A percentile compares a stretch with the other conserved stretches of the same genome.
Conservation (phyloP, 1,140 invertebrate genomes). For the Acromyrmex echinatior region DNA sequence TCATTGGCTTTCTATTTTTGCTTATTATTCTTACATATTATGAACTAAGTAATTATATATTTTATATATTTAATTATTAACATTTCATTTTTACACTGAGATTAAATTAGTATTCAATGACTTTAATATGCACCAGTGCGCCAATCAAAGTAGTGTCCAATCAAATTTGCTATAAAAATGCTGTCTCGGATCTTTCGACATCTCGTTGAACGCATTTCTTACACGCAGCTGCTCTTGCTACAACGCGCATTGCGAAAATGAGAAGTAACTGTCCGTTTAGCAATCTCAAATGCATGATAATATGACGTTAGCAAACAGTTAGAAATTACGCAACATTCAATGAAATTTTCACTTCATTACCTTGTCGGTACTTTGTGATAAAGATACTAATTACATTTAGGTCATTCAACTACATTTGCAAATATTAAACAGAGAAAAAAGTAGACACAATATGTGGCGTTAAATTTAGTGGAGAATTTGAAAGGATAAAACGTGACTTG, state of each 20-base stretch:
- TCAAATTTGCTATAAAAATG: slow-evolving; percentile 1
- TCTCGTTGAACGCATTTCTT: slow-evolving; percentile 7
- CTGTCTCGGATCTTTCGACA: slow-evolving; percentile 36
- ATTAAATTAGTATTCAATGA: too few species aligned
- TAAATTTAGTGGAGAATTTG: not conserved
- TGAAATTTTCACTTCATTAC: not conserved
- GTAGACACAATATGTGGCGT: not conserved
- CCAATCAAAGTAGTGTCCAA: too few species aligned
- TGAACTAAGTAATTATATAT: too few species aligned
- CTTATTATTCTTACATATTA: too few species aligned
- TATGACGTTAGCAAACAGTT: not conserved
- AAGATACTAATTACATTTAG: not conserved
- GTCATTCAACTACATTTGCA: not conserved
- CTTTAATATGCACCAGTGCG: too few species aligned
- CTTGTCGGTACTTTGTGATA: not conserved
- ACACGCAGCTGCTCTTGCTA: not conserved
- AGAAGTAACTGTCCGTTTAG: slow-evolving; percentile 15
- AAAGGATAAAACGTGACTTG: not conserved
- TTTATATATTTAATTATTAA: too few species aligned
- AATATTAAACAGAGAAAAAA: not conserved
- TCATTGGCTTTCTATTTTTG: too few species aligned
- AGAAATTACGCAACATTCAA: not conserved
- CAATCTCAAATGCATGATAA: not conserved
- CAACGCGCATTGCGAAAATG: slow-evolving; percentile 9
- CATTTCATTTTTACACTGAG: too few species aligned